Percentiles rank a stretch among this genome's conserved stretches.
Conservation (phyloP, 2,888 invertebrate genomes). For the Taphrorychus bicolor region DNA sequence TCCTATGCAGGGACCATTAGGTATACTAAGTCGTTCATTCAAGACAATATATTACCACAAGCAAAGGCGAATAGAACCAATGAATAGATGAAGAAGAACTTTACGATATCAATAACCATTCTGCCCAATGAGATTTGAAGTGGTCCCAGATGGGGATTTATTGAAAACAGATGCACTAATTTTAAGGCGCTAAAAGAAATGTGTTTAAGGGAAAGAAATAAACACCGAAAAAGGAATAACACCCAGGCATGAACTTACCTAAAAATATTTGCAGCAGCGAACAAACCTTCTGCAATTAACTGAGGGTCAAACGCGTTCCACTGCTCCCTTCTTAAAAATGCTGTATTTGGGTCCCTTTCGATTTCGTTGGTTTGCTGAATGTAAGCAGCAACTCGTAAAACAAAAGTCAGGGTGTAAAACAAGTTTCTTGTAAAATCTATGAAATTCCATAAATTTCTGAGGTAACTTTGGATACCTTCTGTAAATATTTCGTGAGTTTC, state of each 20-base stretch:
- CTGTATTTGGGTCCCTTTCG: conserved; percentile 69
- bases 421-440: conserved; percentile 93
- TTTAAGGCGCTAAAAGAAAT: conserved; percentile 76
- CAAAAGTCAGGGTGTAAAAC: conserved; percentile 77
- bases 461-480: conserved; percentile 85
- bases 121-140: conserved; percentile 93
- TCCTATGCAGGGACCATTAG: conserved; percentile 57
- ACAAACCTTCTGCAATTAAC: conserved; percentile 89
- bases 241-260: no score
- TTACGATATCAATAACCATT: conserved; percentile 94
- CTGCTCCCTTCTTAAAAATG: conserved; percentile 79
- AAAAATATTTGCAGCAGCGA: conserved; percentile 94
- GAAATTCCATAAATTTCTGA: conserved; percentile 96
- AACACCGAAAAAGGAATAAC: no score
- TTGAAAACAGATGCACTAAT: conserved; percentile 95
- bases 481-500: conserved; percentile 91
- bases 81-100: conserved; percentile 95
- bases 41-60: conserved; percentile 72
- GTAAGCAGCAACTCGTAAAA: conserved; percentile 75
- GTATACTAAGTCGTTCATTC: background rate
- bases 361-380: conserved; percentile 78
- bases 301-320: conserved; percentile 96
- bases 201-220: no score
- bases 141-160: conserved; percentile 95
- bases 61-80: conserved; percentile 94